Evolutionary conservation across 2,888 invertebrate species (phyloP).

Genomic region (Seira musarum): DNA sequence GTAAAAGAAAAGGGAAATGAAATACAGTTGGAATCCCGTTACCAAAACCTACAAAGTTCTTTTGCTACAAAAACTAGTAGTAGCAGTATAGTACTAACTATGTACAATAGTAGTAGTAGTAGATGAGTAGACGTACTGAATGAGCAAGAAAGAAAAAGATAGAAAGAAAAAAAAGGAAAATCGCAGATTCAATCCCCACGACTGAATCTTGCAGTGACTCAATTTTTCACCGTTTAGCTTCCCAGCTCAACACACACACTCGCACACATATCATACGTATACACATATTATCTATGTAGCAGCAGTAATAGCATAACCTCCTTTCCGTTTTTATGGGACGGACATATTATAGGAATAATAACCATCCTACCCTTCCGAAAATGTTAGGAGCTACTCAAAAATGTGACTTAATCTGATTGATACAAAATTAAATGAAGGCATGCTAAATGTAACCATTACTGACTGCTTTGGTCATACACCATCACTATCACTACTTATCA

Average conservation of each 20-base stretch:
- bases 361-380: no score
- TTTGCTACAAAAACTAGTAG: neutral
- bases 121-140: slow-evolving; percentile 20
- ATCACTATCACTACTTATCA: no score
- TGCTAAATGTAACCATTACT: no score
- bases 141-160: slow-evolving; percentile 32
- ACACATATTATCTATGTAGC: slow-evolving; percentile 27
- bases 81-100: no score
- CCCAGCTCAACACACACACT: slow-evolving; percentile 35
- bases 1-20: slow-evolving; percentile 53
- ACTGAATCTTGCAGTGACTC: slow-evolving; percentile 56
- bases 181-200: slow-evolving; percentile 51
- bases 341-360: no score
- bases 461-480: no score
- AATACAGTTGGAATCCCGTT: slow-evolving; percentile 57
- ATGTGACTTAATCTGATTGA: no score
- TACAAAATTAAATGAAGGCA: no score
- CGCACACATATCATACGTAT: slow-evolving; percentile 29
- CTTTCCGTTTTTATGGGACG: no score
- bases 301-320: neutral
- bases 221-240: slow-evolving; percentile 59
- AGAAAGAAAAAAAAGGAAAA: slow-evolving; percentile 11
- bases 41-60: slow-evolving; percentile 36
- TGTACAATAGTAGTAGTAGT: no score
- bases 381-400: no score